Percentiles rank a stretch among this genome's conserved stretches.
Conservation (phyloP, 2,113 vertebrate species). For the Mustela nigripes region DNA sequence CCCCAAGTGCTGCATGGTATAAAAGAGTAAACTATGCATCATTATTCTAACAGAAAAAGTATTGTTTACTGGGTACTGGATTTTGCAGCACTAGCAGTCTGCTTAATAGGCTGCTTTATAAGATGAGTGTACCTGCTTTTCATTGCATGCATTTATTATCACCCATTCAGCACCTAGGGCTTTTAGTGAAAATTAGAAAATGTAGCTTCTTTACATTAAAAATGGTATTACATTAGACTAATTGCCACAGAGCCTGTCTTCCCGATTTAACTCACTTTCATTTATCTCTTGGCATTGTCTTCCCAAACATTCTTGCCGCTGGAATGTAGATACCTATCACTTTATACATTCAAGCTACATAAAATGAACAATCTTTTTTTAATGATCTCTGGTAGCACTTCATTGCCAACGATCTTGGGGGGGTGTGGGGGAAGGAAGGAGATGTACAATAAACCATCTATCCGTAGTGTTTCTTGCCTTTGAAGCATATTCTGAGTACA, state of each 20-base stretch:
- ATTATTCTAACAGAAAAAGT: conserved; percentile 89
- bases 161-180: conserved; percentile 81
- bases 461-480: conserved; percentile 82
- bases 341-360: conserved; percentile 84
- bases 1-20: conserved; percentile 85
- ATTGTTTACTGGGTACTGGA: conserved; percentile 86
- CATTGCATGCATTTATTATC: conserved; percentile 89
- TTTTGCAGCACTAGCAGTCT: conserved; percentile 89
- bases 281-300: conserved; percentile 86
- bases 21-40: conserved; percentile 88
- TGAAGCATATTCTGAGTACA: conserved; percentile 83
- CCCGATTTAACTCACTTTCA: conserved; percentile 82
- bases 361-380: conserved; percentile 87
- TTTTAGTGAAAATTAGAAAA: conserved; percentile 87
- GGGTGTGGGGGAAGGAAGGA: conserved; percentile 61
- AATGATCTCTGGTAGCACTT: conserved; percentile 85
- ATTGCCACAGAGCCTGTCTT: conserved; percentile 75
- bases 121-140: conserved; percentile 89
- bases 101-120: conserved; percentile 89
- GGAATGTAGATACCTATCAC: conserved; percentile 82
- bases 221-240: conserved; percentile 86
- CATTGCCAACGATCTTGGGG: conserved; percentile 78
- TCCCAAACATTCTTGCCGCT: conserved; percentile 79
- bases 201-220: conserved; percentile 85
- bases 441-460: conserved; percentile 80